Percentiles rank a stretch among this genome's conserved stretches.
Conservation (phyloP, 1,140 invertebrate species). For the Cecropterus lyciades region DNA sequence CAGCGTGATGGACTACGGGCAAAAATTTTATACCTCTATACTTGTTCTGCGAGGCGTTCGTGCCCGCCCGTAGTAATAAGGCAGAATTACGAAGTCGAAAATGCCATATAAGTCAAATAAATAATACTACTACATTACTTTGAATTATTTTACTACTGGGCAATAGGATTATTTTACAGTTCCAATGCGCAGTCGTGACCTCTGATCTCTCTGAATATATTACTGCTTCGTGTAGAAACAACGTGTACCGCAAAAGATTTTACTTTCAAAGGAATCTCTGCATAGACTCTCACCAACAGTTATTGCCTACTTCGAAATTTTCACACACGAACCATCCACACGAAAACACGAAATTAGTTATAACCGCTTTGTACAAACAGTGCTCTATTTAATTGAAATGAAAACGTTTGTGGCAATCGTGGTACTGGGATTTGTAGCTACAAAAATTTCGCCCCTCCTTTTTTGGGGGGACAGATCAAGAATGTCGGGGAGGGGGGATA, state of each 20-base stretch:
- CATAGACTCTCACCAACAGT: neutral
- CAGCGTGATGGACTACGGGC: no score
- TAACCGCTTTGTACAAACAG: no score
- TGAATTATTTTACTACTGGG: constrained; percentile 1
- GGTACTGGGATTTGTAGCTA: no score
- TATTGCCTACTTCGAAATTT: neutral
- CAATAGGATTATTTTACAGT: constrained; percentile 15
- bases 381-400: no score
- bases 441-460: no score
- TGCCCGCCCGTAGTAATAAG: neutral
- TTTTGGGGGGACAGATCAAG: no score
- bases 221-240: constrained; percentile 12
- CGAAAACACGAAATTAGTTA: no score
- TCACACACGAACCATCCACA: neutral
- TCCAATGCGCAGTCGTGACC: constrained; percentile 13
- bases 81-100: no score
- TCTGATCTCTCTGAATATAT: constrained; percentile 17
- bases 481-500: no score
- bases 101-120: neutral
- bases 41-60: neutral
- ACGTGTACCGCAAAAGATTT: constrained; percentile 19
- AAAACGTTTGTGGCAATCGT: no score
- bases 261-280: constrained; percentile 15
- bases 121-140: neutral
- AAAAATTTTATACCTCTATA: no score